Evolutionary conservation across 2,113 vertebrate species (phyloP), one percentile per base, ranked within the genome.

Genomic region (Vimba vimba): DNA sequence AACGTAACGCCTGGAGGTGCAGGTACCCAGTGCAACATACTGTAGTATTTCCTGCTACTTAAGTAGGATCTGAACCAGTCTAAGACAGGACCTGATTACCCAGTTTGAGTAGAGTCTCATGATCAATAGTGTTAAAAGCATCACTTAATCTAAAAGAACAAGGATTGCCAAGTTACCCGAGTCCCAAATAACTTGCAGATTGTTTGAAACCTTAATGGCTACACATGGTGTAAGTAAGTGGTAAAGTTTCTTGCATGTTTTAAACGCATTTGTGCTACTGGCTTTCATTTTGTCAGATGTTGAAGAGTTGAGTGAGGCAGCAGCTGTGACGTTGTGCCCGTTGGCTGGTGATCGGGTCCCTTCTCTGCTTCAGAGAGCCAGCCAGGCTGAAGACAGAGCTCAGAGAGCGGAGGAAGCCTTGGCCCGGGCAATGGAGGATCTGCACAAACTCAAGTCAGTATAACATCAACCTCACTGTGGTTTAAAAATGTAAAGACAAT

Each of bases 371-470:
- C 94, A 92, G 25, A 94, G 94, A 21, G 83, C 96, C n/a, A 94
- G 92, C 85, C 87, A 27, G 0, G 94, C 95, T 0, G 97, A 99
- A 86, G 93, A 94, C 39, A 94, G 96, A 90, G 96, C 95, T 12
- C 89, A 89, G 43, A 90, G 87, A 0, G 93, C 97, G 10, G 97
- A 97, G 89, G 95, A 95, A 79, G 96, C 95, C 0, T 87, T 99
- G 88, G 92, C 93, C 64, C 93, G 95, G 91, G 95, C 95, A 6
- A 94, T 95, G 50, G 96, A 97, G 8, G 97, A 99, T 88, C 93
- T 99, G 50, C 95, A 97, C 25, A 98, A 94, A 92, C 96, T 99
- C 92, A 97, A 92, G 98, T 99, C 82, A 92, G 92, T 90, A 17
- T 27, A 9, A 30, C 9, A 30, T 55, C 8, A 55, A 8, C 25